phyloP scores from a whole-genome alignment of 2,888 invertebrate genomes.

The Perithous albicinctus region DNA sequence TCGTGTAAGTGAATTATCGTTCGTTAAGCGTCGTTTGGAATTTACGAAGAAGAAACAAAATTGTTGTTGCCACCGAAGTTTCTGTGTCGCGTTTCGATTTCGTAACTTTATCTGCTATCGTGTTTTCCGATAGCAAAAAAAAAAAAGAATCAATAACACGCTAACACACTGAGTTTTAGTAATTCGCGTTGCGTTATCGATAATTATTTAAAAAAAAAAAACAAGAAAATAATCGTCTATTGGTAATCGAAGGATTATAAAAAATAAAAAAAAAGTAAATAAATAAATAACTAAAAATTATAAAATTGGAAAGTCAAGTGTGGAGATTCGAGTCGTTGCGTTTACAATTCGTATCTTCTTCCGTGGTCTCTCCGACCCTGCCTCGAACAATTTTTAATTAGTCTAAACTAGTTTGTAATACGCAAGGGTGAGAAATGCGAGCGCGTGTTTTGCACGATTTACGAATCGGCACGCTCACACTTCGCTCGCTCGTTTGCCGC shows the following conservation, averaged over 20 bases:
- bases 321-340: conserved; percentile 34
- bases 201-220: conserved; percentile 41
- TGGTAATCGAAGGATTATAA: conserved; percentile 11
- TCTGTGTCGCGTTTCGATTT: conserved; percentile 26
- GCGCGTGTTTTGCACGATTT: not conserved
- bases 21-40: conserved; percentile 33
- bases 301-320: conserved; percentile 11
- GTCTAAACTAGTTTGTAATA: conserved; percentile 54
- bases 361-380: conserved; percentile 39
- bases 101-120: conserved; percentile 18
- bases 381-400: conserved; percentile 55
- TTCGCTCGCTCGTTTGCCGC: conserved; percentile 10
- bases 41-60: conserved; percentile 27
- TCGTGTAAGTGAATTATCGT: conserved; percentile 29
- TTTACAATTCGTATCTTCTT: conserved; percentile 47
- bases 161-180: conserved; percentile 52
- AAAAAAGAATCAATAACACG: conserved; percentile 60
- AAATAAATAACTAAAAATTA: not conserved
- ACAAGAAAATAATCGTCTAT: conserved; percentile 18
- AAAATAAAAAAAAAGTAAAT: not conserved
- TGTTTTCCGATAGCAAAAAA: conserved; percentile 56
- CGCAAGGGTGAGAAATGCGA: conserved; percentile 12
- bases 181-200: conserved; percentile 64
- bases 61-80: conserved; percentile 38
- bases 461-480: not conserved